Conservation (phyloP, 2,113 vertebrate genomes). For the Chlorodrepanis virens region DNA sequence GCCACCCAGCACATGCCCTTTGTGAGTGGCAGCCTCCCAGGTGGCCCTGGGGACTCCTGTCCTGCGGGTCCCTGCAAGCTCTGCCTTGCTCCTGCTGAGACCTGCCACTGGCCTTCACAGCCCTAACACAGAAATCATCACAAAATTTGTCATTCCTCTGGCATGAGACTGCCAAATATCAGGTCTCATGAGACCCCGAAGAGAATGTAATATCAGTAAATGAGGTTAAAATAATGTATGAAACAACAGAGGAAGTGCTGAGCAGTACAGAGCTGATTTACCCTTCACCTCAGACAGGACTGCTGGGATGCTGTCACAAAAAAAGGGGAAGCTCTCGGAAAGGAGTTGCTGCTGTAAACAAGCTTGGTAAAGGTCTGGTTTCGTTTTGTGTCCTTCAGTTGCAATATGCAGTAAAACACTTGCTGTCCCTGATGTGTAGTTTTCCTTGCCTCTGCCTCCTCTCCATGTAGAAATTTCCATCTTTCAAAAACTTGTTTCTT, state of each 20-base stretch:
- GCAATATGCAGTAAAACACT: neutral
- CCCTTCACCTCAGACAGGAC: neutral
- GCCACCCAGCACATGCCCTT: rapidly evolving
- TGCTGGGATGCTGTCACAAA: neutral
- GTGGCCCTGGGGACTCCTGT: neutral
- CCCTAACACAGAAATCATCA: neutral
- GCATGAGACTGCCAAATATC: neutral
- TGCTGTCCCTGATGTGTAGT: neutral
- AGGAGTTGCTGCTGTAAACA: neutral
- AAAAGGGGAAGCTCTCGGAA: neutral
- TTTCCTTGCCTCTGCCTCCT: neutral
- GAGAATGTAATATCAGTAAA: neutral
- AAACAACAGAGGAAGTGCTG: neutral
- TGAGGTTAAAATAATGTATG: neutral
- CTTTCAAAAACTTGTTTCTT: neutral
- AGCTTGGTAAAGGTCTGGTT: neutral
- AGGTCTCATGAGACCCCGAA: neutral
- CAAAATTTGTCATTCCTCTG: neutral
- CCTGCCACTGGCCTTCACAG: neutral
- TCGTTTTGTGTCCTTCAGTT: neutral
- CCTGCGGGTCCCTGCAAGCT: neutral
- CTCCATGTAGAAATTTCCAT: neutral
- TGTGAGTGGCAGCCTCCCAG: rapidly evolving
- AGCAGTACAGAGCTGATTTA: neutral
- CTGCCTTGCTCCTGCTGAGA: neutral